phyloP scores from a whole-genome alignment of 2,888 invertebrate species.

The Agonum fuliginosum region DNA sequence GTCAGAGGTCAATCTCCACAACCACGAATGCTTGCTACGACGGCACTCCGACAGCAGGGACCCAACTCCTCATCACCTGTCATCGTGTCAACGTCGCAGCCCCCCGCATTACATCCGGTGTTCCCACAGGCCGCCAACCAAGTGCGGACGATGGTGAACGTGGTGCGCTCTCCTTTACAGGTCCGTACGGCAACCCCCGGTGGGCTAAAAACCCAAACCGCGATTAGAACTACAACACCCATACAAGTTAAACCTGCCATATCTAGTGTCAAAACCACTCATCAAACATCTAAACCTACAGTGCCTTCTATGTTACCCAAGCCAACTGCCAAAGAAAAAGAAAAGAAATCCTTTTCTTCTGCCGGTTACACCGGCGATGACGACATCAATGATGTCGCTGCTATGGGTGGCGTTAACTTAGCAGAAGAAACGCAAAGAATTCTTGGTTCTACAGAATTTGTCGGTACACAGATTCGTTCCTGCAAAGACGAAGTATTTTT shows the following conservation, averaged over 20 bases:
- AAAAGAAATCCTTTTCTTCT: slow-evolving; percentile 80
- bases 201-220: slow-evolving; percentile 67
- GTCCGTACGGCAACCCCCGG: slow-evolving; percentile 64
- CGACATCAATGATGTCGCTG: slow-evolving; percentile 98
- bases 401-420: slow-evolving; percentile 99
- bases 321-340: slow-evolving; percentile 84
- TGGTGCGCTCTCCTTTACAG: slow-evolving; percentile 68
- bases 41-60: slow-evolving; percentile 69
- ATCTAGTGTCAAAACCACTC: slow-evolving; percentile 70
- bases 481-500: slow-evolving; percentile 96
- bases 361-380: slow-evolving; percentile 83
- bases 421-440: slow-evolving; percentile 97
- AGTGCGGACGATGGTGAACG: slow-evolving; percentile 65
- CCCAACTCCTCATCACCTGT: slow-evolving; percentile 65
- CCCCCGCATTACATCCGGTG: slow-evolving; percentile 72
- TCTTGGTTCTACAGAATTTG: slow-evolving; percentile 86
- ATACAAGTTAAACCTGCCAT: slow-evolving; percentile 70
- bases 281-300: slow-evolving; percentile 74
- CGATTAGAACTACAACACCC: slow-evolving; percentile 70
- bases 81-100: slow-evolving; percentile 71
- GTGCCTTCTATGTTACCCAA: slow-evolving; percentile 75
- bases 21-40: slow-evolving; percentile 68
- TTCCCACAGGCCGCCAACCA: slow-evolving; percentile 65
- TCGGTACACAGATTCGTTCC: slow-evolving; percentile 86
- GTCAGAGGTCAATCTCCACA: slow-evolving; percentile 68